Evolutionary conservation across 1,140 invertebrate genomes (phyloP), one percentile per base, ranked within the genome.

Genomic region (Proales similis): DNA sequence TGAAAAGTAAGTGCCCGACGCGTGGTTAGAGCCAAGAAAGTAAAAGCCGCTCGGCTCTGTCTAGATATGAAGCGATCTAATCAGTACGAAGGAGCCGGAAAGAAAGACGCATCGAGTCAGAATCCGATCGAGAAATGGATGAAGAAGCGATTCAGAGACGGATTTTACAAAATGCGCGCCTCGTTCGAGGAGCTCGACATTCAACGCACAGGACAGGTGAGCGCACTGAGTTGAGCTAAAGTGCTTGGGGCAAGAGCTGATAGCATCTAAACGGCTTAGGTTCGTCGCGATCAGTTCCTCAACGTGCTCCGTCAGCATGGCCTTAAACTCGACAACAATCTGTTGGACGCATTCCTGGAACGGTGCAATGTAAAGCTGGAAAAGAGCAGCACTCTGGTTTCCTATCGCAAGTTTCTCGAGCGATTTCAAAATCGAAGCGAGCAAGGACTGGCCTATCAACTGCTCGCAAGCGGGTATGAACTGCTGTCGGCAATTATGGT

Each of bases 141-240:
- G 38, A 76, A 76, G 63, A 69, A 71, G 39, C 75, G 74, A 65
- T 76, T 76, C 66, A 65, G 73, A 36, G 72, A 74, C 64, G 74
- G 74, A 11, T 76, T 74, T 65, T 57, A 64, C 9, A 64, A 65
- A 22, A 73, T 76, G 70, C 68, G 70, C 36, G 68, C 70, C 24
- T 65, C 65, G n/a, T 75, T 76, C 65, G 70, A 76, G 66, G 65
- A 66, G 2, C 66, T 68, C 48, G 74, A 76, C 64, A 24, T 67
- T 1, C 66, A 71, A 48, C 69, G 67, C 33, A 69, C 64, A 2
- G 74, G 73, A 51, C 45, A 68, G 24, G 73, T 76, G 61, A 66
- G 70, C 26, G 14, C 32, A 14, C 6, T 11, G 5, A 11, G 2
- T 7, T 61, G 42, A 63, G 46, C 14, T 26, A 11, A 26, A 24